Conservation (phyloP, 2,113 vertebrate genomes). For the Carettochelys insculpta region DNA sequence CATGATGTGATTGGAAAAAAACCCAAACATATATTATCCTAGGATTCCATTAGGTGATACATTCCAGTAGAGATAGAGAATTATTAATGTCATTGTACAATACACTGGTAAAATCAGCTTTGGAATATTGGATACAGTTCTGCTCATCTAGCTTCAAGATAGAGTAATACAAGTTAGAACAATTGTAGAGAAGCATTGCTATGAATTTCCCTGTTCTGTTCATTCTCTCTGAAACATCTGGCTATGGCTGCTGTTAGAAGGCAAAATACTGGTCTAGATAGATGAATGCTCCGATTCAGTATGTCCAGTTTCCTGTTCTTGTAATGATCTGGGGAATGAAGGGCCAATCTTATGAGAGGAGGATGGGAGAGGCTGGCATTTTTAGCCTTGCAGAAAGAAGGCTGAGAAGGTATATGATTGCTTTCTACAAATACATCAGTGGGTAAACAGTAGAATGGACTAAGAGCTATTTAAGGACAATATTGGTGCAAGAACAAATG, state of each 20-base stretch:
- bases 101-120: neutral
- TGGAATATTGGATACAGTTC: neutral
- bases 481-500: neutral
- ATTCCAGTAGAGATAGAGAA: neutral
- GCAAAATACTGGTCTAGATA: neutral
- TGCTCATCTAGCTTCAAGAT: neutral
- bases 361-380: neutral
- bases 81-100: neutral
- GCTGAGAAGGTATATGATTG: neutral
- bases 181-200: neutral
- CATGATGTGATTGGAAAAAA: neutral
- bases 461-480: neutral
- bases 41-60: neutral
- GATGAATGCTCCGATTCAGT: neutral
- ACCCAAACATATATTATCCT: neutral
- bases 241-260: neutral
- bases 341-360: neutral
- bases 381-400: neutral
- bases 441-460: neutral
- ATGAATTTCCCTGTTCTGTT: neutral
- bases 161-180: neutral
- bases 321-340: neutral
- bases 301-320: neutral
- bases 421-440: neutral
- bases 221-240: neutral